Base-by-base conservation (phyloP, 2,888 invertebrate species). In the Geotrupes spiniger region DNA sequence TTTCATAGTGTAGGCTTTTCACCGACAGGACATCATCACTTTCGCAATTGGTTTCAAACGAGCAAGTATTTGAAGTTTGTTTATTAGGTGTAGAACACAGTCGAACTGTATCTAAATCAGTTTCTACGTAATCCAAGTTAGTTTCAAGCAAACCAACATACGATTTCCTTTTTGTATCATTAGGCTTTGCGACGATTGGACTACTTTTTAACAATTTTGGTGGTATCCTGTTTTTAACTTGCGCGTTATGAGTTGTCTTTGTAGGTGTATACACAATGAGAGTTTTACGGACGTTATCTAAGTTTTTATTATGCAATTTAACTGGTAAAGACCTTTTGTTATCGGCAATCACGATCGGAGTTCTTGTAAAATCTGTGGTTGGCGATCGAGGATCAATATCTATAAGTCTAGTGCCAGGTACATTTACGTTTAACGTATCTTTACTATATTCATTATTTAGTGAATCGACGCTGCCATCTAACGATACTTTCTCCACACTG, bases 111-210 rank as follows among this genome's bases (percentile, higher is more conserved):
- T 74, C 74, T 29, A 74, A 59, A 62, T 74, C 68, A 15, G 74
- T 74, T 64, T 80, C 81, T 25, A 78, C 65, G 70, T 73, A 82
- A 59, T 82, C 82, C 69, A 82, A 77, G 66, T 82, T 80, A 12
- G 82, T 82, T 71, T 82, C 82, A 52, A 82, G 66, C 27, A 82
- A 65, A 31, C 71, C 72, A 15, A 71, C 71, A 33, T 75, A 73
- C 51, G 76, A 76, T 33, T 69, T 68, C 46, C 64, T 58, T 52
- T 64, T 72, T 42, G 56, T 62, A 53, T 63, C 53, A 61, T 65
- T 27, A 64, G 70, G 40, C 69, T 72, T 63, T 12, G 60, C 51
- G 1, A 11, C 33, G 17, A 66, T 56, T n/a, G 68, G 65, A 40
- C 61, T 68, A 51, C 68, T 70, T 33, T 65, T 65, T 12, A 71